A percentile compares a stretch with the other conserved stretches of the same genome.
These are phyloP conservation scores for Myotis lucifugus DNA, from an alignment of 2,113 vertebrate genomes.

Conservation along the genomic window DNA sequence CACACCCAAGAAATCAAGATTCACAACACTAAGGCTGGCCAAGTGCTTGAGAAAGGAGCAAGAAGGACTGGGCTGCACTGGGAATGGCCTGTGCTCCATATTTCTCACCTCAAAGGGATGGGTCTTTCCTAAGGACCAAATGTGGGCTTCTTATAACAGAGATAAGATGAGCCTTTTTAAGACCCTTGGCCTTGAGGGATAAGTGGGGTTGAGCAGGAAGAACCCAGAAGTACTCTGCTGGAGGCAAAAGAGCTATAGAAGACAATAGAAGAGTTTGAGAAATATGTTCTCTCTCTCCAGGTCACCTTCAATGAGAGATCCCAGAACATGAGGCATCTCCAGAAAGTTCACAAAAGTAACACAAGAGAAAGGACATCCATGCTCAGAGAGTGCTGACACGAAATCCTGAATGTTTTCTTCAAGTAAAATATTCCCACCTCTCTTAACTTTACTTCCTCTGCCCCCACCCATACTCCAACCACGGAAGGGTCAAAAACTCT, in stretches of 20 bases:
- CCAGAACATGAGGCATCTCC: background rate
- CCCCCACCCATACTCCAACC: background rate
- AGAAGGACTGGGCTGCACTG: background rate
- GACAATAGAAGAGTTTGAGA: background rate
- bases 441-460: background rate
- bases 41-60: background rate
- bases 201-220: background rate
- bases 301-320: background rate
- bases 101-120: background rate
- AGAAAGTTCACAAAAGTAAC: background rate
- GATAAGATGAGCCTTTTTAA: background rate
- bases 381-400: background rate
- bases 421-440: background rate
- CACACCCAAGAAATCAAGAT: background rate
- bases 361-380: background rate
- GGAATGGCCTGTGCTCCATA: rapidly evolving
- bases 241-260: background rate
- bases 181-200: background rate
- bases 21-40: background rate
- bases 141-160: background rate
- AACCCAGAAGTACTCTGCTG: background rate
- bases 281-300: background rate
- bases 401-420: background rate
- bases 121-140: background rate
- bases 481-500: background rate